A percentile compares a stretch with the other conserved stretches of the same genome.
Conservation (phyloP, 2,888 invertebrate genomes). For the Xestia ashworthii region DNA sequence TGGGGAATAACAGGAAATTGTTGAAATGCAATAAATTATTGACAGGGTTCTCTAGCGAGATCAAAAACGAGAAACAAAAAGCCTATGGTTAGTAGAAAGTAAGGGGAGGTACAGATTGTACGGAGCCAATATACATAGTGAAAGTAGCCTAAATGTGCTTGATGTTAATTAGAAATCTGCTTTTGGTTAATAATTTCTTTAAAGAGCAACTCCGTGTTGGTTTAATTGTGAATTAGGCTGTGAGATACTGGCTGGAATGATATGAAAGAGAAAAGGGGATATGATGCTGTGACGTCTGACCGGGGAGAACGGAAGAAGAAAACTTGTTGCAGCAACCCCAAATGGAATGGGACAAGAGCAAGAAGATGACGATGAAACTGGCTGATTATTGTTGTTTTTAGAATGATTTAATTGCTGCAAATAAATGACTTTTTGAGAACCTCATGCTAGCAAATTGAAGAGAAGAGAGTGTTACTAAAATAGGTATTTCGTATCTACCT, state of each 20-base stretch:
- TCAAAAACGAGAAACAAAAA: neutral
- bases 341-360: too few relatives aligned
- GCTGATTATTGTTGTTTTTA: neutral
- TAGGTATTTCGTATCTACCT: neutral
- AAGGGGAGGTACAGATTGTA: neutral
- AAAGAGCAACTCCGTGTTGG: neutral
- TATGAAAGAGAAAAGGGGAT: too few relatives aligned
- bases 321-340: too few relatives aligned
- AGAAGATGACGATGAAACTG: neutral
- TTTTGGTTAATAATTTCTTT: neutral
- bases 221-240: slow-evolving; percentile 9
- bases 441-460: neutral
- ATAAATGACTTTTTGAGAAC: neutral
- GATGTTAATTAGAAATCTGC: neutral
- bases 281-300: too few relatives aligned
- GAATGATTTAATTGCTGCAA: neutral
- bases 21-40: neutral
- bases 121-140: neutral
- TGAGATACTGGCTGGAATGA: neutral
- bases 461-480: neutral
- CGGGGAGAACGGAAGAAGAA: too few relatives aligned
- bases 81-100: neutral
- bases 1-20: neutral
- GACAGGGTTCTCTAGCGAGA: neutral
- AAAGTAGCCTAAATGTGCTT: neutral